Percentiles rank a stretch among this genome's conserved stretches.
These are phyloP conservation scores for Montipora capitata DNA, from an alignment of 92 coral and sea anemone genomes.

Conservation along the genomic window DNA sequence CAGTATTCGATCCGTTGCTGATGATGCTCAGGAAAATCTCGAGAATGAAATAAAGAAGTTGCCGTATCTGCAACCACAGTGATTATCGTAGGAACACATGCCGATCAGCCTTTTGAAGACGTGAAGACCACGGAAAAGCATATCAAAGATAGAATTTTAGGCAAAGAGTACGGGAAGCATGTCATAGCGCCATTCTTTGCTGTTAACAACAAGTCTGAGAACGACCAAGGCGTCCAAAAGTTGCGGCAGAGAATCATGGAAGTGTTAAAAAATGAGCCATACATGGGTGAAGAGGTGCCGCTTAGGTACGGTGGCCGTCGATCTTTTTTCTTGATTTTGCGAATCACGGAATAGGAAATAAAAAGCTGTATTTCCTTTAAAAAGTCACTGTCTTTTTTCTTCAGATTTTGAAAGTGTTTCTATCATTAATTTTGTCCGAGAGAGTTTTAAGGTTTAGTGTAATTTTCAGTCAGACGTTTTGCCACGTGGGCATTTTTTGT, in stretches of 20 bases:
- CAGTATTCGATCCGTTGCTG: slow-evolving; percentile 35
- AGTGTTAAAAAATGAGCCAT: slow-evolving; percentile 78
- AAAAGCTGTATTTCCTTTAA: no score
- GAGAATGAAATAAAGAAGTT: neutral
- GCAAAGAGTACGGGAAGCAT: slow-evolving; percentile 76
- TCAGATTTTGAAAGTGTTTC: no score
- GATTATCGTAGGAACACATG: slow-evolving; percentile 81
- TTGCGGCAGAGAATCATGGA: slow-evolving; percentile 66
- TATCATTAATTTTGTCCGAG: no score
- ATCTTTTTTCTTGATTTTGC: no score
- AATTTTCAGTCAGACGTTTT: no score
- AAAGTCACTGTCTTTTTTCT: no score
- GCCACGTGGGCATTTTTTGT: no score
- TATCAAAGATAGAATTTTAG: slow-evolving; percentile 64
- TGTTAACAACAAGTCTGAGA: slow-evolving; percentile 74
- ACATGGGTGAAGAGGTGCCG: slow-evolving; percentile 89
- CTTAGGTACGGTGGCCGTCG: slow-evolving; percentile 38
- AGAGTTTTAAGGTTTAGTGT: no score
- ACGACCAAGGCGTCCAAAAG: slow-evolving; percentile 67
- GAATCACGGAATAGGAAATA: no score
- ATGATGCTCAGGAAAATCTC: neutral
- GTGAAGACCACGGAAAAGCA: slow-evolving; percentile 67
- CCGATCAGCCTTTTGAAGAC: slow-evolving; percentile 71
- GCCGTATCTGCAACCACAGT: slow-evolving; percentile 83
- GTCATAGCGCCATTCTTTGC: slow-evolving; percentile 72